Conservation (phyloP, 2,797 vertebrate species). For the Lepus townsendii region DNA sequence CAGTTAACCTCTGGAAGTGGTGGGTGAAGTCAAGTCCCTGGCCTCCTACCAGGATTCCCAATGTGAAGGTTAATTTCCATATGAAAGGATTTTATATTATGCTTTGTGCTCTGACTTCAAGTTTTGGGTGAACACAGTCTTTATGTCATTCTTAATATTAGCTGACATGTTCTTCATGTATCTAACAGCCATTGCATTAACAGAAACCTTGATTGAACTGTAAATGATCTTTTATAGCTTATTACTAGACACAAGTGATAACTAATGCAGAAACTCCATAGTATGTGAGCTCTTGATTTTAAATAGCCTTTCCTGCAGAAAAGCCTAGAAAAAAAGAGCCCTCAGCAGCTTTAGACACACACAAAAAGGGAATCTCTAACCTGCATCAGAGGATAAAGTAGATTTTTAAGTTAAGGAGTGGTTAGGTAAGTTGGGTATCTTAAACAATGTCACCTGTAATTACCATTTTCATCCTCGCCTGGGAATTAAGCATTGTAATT, state of each 20-base stretch:
- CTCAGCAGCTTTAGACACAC: neutral
- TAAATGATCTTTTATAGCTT: slow-evolving; percentile 71
- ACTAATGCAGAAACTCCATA: slow-evolving; percentile 3
- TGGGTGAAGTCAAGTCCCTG: slow-evolving; percentile 69
- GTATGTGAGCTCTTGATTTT: slow-evolving; percentile 46
- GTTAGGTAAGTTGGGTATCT: neutral
- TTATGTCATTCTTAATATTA: slow-evolving; percentile 78
- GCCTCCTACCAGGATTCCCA: slow-evolving; percentile 72
- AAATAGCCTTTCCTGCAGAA: slow-evolving; percentile 2
- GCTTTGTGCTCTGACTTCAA: slow-evolving; percentile 77
- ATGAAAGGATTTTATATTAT: slow-evolving; percentile 76
- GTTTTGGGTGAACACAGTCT: slow-evolving; percentile 69
- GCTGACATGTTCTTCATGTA: slow-evolving; percentile 71
- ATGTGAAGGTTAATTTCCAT: slow-evolving; percentile 73
- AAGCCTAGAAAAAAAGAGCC: slow-evolving; percentile 23
- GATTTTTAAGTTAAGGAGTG: neutral
- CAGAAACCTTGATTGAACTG: slow-evolving; percentile 77
- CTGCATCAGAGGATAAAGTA: neutral
- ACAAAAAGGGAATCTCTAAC: neutral
- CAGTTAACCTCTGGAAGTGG: slow-evolving; percentile 67
- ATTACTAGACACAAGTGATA: slow-evolving; percentile 64
- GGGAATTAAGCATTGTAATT: slow-evolving; percentile 15
- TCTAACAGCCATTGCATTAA: slow-evolving; percentile 54
- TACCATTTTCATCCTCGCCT: neutral
- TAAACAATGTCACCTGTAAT: slow-evolving; percentile 6